These are phyloP conservation scores for Corythornis cristatus DNA, from an alignment of 2,113 vertebrate species.

Conservation along the genomic window DNA sequence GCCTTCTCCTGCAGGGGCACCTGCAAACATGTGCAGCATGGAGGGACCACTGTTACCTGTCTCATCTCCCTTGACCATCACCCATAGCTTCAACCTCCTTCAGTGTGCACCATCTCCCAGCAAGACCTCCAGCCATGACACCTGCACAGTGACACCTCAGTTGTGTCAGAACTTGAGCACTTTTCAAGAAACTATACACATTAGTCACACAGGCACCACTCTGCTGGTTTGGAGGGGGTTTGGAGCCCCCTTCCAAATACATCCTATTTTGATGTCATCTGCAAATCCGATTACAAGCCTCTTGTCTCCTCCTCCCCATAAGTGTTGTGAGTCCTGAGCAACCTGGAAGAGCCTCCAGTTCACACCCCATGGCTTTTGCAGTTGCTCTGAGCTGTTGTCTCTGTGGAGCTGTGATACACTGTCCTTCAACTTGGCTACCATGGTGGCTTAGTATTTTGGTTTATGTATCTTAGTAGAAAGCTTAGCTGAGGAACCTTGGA, in stretches of 20 bases:
- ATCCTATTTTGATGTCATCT: neutral
- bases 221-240: neutral
- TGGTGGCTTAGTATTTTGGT: neutral
- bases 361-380: neutral
- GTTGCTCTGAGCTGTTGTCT: neutral
- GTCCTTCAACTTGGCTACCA: neutral
- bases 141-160: neutral
- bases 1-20: neutral
- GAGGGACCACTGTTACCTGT: neutral
- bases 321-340: neutral
- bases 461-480: neutral
- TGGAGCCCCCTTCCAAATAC: neutral
- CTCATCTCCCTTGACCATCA: neutral
- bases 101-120: rapidly evolving
- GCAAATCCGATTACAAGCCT: neutral
- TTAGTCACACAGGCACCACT: neutral
- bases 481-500: neutral
- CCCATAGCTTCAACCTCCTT: neutral
- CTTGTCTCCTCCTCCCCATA: neutral
- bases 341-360: neutral
- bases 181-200: neutral
- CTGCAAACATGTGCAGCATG: neutral
- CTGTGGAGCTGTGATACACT: rapidly evolving
- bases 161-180: neutral
- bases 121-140: neutral